Base-by-base conservation (phyloP, 2,888 invertebrate species). In the Hyalella azteca region DNA sequence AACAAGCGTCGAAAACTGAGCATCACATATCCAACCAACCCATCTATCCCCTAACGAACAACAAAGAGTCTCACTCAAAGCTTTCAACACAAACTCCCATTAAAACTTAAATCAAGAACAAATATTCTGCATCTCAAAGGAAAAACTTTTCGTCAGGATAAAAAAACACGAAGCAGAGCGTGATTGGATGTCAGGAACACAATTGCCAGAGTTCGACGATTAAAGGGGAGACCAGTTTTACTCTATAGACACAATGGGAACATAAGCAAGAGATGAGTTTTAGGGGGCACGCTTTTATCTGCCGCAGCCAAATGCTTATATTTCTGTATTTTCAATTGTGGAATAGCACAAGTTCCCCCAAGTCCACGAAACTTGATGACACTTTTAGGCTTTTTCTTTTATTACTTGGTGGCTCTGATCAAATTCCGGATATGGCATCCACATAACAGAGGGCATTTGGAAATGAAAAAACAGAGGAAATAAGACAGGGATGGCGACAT, bases 91-190 rank as follows among this genome's bases (percentile, higher is more conserved):
- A 66, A 36, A 66, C 66, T 66, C 66, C n/a, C 36, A 66, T 66
- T 66, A 66, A 66, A 66, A 66, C 66, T 66, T 66, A 36, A 66
- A 66, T 66, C 36, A 66, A 66, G 66, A 66, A 66, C 29, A 66
- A 66, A 66, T 66, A 66, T 66, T 66, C 66, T 32, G 66, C 66
- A 66, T 66, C 39, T 36, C 66, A 66, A 36, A 66, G 66, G 36
- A 66, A 66, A 66, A 66, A 66, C 36, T 66, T 66, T 66, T 66
- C 66, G 36, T 66, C 36, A 36, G 39, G 36, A 66, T 66, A 66
- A 66, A 66, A 66, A 66, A 66, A 22, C 32, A n/a, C 66, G 66
- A 32, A 66, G 66, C 66, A 36, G 36, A 32, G 22, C 66, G 66
- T 36, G 66, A 66, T 66, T 66, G 66, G 66, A 66, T 66, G 66